A percentile compares a stretch with the other conserved stretches of the same genome.
phyloP scores from a whole-genome alignment of 2,113 vertebrate genomes.

The Desmodus rotundus region DNA sequence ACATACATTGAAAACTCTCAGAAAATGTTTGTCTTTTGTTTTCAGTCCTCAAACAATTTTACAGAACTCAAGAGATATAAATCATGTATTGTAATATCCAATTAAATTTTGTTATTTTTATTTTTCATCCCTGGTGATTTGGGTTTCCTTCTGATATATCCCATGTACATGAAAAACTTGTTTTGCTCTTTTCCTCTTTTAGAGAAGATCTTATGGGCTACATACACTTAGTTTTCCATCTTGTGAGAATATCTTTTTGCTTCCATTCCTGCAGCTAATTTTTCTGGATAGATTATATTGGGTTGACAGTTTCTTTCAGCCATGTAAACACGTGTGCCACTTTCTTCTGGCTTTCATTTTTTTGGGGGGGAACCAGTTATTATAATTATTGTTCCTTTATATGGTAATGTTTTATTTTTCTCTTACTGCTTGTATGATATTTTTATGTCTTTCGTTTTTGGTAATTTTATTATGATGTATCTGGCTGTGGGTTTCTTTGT shows the following conservation, averaged over 20 bases:
- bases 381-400: neutral
- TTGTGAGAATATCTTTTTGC: neutral
- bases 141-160: neutral
- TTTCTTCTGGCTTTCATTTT: neutral
- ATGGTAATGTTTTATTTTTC: neutral
- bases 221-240: neutral
- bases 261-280: neutral
- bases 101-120: neutral
- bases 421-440: neutral
- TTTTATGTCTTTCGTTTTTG: neutral
- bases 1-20: neutral
- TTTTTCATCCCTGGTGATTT: neutral
- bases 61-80: neutral
- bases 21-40: neutral
- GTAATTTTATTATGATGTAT: neutral
- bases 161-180: neutral
- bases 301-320: neutral
- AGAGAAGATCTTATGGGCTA: neutral
- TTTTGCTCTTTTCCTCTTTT: neutral
- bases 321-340: neutral
- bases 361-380: no score
- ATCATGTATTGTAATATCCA: neutral
- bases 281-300: neutral
- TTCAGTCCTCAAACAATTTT: neutral
- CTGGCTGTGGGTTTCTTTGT: neutral